Evolutionary conservation across 2,113 vertebrate genomes (phyloP), one percentile per base, ranked within the genome.

Genomic region (Mixornis gularis): DNA sequence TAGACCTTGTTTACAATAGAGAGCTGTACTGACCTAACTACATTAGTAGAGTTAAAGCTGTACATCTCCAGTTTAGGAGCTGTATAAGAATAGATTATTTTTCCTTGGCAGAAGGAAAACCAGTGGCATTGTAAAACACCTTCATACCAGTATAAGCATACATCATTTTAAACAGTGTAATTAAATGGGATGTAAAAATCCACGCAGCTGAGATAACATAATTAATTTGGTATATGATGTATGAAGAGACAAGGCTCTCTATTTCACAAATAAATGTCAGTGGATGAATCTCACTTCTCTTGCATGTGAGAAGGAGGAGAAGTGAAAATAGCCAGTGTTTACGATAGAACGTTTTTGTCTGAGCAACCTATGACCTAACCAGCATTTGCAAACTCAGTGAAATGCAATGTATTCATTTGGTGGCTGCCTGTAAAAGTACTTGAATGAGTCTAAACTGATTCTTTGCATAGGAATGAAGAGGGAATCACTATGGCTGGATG

Each of bases 321-420:
- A 77, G 40, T 30, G 32, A 94, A 79, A 87, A 87, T 36, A 44
- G 11, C 46, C 29, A 13, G 51, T 55, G 80, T 81, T 91, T 79
- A 89, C 7, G 8, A 73, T 4, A 77, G 27, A 90, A 41, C 8
- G 24, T 79, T 93, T 89, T 36, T 43, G 46, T 58, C 46, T 89
- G 53, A 85, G 73, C 53, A 91, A 85, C 92, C 87, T 85, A 70
- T 85, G 86, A 93, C 73, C 62, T 69, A 85, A 82, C 38, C 55
- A 91, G 51, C 63, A 87, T 72, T 93, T 94, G 89, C 90, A 91
- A 41, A 41, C 48, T 78, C 82, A 83, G 72, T 62, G 66, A 94
- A 94, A 95, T 53, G 69, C 49, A 89, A 62, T 38, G 80, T 32
- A 85, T 87, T 94, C 81, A 71, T 69, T 26, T 68, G 59, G 72